Evolutionary conservation across 1,140 invertebrate species (phyloP), one percentile per base, ranked within the genome.

Genomic region (Nixonia krombeini): DNA sequence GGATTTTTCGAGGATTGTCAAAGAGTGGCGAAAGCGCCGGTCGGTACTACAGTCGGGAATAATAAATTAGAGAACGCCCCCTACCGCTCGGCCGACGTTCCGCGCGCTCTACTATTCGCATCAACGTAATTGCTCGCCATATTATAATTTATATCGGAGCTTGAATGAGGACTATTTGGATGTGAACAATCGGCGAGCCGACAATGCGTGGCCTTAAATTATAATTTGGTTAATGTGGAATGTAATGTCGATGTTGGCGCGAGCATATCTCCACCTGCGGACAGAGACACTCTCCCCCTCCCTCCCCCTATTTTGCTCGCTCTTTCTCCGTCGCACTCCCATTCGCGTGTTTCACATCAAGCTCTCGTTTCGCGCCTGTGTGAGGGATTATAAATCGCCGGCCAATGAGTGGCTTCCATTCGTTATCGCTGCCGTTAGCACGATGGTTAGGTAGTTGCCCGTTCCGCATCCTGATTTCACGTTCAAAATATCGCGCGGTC

Each of bases 181-280:
- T 77, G 72, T 73, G 80, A 82, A 84, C 81, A 83, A 83, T 84
- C 75, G 78, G 76, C 71, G 70, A 65, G 72, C 70, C 75, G 72
- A 81, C 80, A 83, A 83, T 83, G 72, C 74, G 53, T 58, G 76
- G 73, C 78, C 79, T 84, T 84, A 85, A 83, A 84, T 84, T 80
- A 85, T 83, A 81, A 84, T 84, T 83, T 84, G 79, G 81, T 83
- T 85, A 82, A 83, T 83, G 80, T 79, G 82, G 81, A 83, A 84
- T 83, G 82, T 80, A 81, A 82, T 80, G 79, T 83, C 81, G 80
- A 81, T 79, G 79, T 73, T 77, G 74, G 69, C 69, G 73, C 73
- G 74, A 73, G 74, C 74, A 63, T 71, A 76, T 73, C 70, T 76
- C 71, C 49, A 73, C 40, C 68, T 70, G 63, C 67, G 59, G 63